Evolutionary conservation across 2,113 vertebrate genomes (phyloP).

Genomic region (Microcebus lehilahytsara): DNA sequence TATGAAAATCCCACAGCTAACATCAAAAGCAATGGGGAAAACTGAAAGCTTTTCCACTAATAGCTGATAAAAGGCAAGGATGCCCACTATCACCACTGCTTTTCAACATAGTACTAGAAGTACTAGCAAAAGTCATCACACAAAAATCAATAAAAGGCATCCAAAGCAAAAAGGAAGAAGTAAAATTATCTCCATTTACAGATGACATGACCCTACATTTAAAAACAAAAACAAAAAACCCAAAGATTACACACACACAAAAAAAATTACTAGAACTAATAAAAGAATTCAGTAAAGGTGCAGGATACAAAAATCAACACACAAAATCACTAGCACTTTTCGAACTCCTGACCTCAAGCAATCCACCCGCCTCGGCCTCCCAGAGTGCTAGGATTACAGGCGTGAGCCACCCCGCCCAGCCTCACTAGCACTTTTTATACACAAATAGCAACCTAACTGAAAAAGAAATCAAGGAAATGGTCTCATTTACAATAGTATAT

Average conservation of each 20-base stretch:
- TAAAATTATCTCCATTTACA: not conserved
- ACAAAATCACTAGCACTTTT: too few species aligned
- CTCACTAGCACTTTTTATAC: not conserved
- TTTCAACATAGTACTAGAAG: not conserved
- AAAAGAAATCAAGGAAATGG: not conserved
- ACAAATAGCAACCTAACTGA: not conserved
- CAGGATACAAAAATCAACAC: not conserved
- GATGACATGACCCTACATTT: not conserved
- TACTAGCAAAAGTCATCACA: not conserved
- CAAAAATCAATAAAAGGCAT: not conserved
- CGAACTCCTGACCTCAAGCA: too few species aligned
- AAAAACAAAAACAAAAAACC: not conserved
- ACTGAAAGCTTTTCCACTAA: not conserved
- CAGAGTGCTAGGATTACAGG: too few species aligned
- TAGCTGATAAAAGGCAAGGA: not conserved
- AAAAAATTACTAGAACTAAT: not conserved
- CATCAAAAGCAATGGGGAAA: not conserved
- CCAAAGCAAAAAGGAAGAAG: not conserved
- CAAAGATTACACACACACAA: not conserved
- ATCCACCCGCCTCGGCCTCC: too few species aligned
- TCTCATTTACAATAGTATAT: not conserved
- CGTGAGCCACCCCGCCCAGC: too few species aligned
- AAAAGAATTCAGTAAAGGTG: not conserved
- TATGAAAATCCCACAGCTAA: not conserved
- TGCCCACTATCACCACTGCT: not conserved